These are phyloP conservation scores for Busseola fusca DNA, from an alignment of 2,888 invertebrate species.

Conservation along the genomic window DNA sequence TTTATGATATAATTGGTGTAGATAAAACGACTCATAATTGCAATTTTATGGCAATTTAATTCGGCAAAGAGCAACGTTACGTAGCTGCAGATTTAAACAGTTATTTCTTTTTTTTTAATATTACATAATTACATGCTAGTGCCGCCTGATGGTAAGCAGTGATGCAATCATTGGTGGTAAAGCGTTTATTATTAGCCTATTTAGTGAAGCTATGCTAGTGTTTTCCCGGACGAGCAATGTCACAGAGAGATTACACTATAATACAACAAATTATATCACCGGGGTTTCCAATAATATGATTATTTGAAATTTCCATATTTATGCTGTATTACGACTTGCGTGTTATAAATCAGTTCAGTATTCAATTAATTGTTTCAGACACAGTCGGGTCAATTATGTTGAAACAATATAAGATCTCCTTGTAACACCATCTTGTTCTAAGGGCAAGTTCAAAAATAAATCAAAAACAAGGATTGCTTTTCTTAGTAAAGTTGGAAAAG, in stretches of 20 bases:
- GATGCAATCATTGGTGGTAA: too few species aligned
- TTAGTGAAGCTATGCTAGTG: too few species aligned
- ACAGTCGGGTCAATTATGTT: background rate
- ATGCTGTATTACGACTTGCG: background rate
- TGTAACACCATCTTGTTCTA: constrained; percentile 9
- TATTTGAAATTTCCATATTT: background rate
- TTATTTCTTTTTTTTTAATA: too few species aligned
- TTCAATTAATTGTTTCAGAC: constrained; percentile 1
- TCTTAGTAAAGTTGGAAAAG: constrained; percentile 33
- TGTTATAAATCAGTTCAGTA: background rate
- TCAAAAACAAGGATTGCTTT: constrained; percentile 34
- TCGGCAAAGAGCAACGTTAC: background rate
- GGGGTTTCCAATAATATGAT: background rate
- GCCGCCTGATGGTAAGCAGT: too few species aligned
- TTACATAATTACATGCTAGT: too few species aligned
- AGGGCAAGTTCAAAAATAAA: constrained; percentile 30
- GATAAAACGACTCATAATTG: background rate
- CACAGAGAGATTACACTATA: background rate
- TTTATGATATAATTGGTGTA: background rate
- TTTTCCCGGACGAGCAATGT: background rate
- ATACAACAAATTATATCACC: background rate
- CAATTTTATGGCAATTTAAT: background rate
- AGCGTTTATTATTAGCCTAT: too few species aligned
- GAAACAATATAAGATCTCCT: background rate
- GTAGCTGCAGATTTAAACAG: background rate